A percentile compares a stretch with the other conserved stretches of the same genome.
phyloP scores from a whole-genome alignment of 2,797 vertebrate species.

The Myotis daubentonii region DNA sequence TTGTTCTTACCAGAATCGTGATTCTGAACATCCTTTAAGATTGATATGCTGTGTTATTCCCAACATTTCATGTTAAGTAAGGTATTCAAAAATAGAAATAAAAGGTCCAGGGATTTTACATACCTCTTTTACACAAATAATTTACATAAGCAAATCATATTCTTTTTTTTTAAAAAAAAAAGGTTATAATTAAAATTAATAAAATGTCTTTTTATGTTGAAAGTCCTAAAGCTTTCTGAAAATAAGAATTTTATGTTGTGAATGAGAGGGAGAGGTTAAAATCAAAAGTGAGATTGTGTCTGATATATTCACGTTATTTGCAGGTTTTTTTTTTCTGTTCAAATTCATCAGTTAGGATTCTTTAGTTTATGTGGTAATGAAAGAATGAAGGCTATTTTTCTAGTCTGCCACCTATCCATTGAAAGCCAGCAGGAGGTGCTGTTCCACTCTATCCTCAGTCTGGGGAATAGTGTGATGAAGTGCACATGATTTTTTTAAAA shows the following conservation, averaged over 20 bases:
- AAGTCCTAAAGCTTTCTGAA: neutral
- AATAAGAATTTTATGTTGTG: neutral
- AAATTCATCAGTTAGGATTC: neutral
- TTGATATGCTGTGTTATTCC: neutral
- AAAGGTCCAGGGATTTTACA: neutral
- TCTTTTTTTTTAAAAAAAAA: neutral
- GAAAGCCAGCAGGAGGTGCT: neutral
- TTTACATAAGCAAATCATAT: neutral
- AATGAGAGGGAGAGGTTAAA: neutral
- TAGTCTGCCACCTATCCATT: neutral
- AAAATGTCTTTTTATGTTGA: neutral
- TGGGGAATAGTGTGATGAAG: neutral
- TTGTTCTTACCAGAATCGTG: neutral
- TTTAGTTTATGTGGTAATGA: neutral
- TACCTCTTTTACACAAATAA: neutral
- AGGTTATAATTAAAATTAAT: neutral
- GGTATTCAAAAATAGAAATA: neutral
- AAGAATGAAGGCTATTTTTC: neutral
- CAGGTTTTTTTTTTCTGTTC: neutral
- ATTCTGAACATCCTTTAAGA: conserved; percentile 4
- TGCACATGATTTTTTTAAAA: neutral
- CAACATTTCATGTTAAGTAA: neutral
- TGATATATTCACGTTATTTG: neutral
- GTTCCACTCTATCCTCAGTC: neutral
- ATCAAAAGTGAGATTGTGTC: neutral